Evolutionary conservation across 2,113 vertebrate species (phyloP).

Genomic region (Mesocricetus auratus): DNA sequence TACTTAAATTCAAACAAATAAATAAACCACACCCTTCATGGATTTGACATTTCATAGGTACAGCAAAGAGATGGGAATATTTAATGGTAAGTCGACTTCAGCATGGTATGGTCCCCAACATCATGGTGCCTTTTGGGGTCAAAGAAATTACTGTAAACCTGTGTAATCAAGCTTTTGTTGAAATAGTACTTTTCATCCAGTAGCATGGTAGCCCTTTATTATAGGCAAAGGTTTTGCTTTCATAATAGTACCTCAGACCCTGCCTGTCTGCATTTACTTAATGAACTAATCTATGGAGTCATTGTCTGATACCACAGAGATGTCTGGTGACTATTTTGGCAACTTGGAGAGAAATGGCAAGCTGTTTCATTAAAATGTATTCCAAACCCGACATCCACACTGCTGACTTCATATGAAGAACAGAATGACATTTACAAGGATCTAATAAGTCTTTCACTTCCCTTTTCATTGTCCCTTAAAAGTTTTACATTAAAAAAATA

Average conservation of each 20-base stretch:
- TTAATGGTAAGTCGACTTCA: constrained; percentile 69
- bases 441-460: not conserved
- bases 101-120: constrained; percentile 46
- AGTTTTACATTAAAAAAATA: not conserved
- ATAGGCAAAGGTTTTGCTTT: not conserved
- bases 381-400: not conserved
- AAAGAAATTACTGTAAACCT: constrained; percentile 81
- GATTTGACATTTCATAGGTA: not conserved
- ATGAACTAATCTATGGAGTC: not conserved
- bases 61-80: constrained; percentile 61
- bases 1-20: not conserved
- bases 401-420: not conserved
- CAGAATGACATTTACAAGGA: not conserved
- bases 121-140: constrained; percentile 68
- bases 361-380: not conserved
- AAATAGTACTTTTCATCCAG: not conserved
- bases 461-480: not conserved
- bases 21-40: not conserved
- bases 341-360: not conserved
- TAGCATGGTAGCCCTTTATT: not conserved
- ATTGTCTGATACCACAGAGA: not conserved
- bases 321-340: not conserved
- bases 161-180: not conserved
- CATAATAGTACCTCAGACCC: not conserved
- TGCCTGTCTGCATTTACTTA: not conserved